Evolutionary conservation across 2,888 invertebrate genomes (phyloP).

Genomic region (Junonia oenone): DNA sequence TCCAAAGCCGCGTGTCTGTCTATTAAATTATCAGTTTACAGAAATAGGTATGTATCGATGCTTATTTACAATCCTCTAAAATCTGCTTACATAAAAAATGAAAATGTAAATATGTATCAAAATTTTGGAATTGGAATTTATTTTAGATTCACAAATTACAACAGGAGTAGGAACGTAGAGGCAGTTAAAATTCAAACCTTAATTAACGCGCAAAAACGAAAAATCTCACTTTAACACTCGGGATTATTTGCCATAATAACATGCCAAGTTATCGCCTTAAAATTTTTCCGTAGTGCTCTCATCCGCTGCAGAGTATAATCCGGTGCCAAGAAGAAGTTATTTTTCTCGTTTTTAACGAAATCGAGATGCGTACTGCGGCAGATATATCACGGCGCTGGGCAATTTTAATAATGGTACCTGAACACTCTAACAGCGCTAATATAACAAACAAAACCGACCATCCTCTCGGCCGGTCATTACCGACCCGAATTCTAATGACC

Average conservation of each 20-base stretch:
- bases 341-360: conserved; percentile 36
- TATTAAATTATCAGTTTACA: too few species aligned
- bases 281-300: conserved; percentile 35
- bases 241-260: conserved; percentile 35
- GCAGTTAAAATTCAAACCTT: conserved; percentile 13
- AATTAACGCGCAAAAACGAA: conserved; percentile 25
- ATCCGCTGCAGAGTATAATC: conserved; percentile 34
- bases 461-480: conserved; percentile 67
- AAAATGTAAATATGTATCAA: too few species aligned
- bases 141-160: conserved; percentile 6
- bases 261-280: conserved; percentile 38
- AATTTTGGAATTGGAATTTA: too few species aligned
- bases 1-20: too few species aligned
- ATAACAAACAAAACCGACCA: conserved; percentile 62
- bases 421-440: conserved; percentile 48
- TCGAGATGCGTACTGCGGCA: conserved; percentile 36
- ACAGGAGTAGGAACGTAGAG: neutral
- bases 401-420: conserved; percentile 52
- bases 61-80: too few species aligned
- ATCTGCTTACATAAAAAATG: too few species aligned
- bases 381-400: conserved; percentile 29
- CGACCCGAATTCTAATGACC: conserved; percentile 73
- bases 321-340: conserved; percentile 36
- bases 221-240: conserved; percentile 23
- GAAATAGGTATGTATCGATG: too few species aligned